Conservation (phyloP, 2,797 vertebrate genomes). For the Amblyraja radiata region DNA sequence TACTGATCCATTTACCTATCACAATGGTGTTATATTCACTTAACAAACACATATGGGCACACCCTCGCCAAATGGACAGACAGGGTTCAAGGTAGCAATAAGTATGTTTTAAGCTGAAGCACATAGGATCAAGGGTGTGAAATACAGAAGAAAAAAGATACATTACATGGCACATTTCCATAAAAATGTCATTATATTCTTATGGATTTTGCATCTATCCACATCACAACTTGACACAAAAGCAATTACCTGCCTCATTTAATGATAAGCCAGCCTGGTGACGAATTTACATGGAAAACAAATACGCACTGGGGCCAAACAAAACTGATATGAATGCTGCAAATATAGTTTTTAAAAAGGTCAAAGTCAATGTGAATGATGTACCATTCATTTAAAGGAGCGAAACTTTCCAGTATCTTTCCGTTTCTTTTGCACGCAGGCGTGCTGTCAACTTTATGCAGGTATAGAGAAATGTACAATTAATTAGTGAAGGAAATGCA, state of each 20-base stretch:
- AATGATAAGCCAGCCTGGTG: not conserved
- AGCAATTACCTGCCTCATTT: not conserved
- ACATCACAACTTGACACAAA: not conserved
- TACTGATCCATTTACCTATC: not conserved
- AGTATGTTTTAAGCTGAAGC: no score
- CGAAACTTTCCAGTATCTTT: not conserved
- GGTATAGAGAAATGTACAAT: not conserved
- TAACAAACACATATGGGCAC: not conserved
- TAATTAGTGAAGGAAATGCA: not conserved
- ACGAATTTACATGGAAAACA: no score
- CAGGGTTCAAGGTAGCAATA: no score
- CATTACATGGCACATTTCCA: not conserved
- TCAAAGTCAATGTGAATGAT: not conserved
- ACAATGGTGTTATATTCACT: not conserved
- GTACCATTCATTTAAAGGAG: not conserved
- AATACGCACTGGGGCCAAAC: no score
- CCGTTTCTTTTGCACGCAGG: not conserved
- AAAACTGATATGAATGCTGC: not conserved
- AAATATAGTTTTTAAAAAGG: not conserved
- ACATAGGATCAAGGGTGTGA: no score
- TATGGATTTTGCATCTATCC: not conserved
- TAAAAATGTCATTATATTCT: not conserved
- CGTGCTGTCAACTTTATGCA: not conserved
- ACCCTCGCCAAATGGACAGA: not conserved
- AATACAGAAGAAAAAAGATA: not conserved